Conservation (phyloP, 2,888 invertebrate species). For the Brachyptera risi region DNA sequence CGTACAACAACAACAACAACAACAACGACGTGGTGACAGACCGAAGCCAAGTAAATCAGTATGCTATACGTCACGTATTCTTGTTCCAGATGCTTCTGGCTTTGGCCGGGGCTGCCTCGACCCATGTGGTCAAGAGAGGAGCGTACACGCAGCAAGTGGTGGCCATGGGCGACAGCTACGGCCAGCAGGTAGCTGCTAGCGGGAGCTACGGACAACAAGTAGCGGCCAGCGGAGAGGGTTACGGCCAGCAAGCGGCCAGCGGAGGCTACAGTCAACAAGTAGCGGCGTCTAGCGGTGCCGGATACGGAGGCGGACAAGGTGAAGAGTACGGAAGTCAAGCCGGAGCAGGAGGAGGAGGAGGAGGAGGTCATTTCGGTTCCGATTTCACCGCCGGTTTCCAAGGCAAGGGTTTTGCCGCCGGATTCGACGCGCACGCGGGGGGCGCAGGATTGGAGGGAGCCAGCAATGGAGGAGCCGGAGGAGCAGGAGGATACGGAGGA, state of each 20-base stretch:
- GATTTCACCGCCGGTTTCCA: not conserved
- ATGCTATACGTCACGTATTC: too few relatives aligned
- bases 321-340: not conserved
- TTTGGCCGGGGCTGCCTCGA: not conserved
- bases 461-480: not conserved
- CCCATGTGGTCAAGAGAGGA: not conserved
- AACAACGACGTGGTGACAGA: too few relatives aligned
- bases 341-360: conserved; percentile 4
- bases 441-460: conserved; percentile 10
- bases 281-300: not conserved
- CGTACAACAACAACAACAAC: too few relatives aligned
- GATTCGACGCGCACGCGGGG: conserved; percentile 23
- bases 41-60: too few relatives aligned
- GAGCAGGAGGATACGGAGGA: not conserved
- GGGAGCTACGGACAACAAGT: not conserved
- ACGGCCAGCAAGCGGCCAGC: not conserved
- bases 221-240: not conserved
- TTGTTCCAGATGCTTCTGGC: not conserved
- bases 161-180: not conserved
- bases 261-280: conserved; percentile 17
- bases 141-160: not conserved
- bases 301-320: not conserved
- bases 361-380: not conserved
- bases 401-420: conserved; percentile 25
- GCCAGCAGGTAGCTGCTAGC: not conserved